Evolutionary conservation across 2,797 vertebrate genomes (phyloP).

Genomic region (Halcyon chelicuti): DNA sequence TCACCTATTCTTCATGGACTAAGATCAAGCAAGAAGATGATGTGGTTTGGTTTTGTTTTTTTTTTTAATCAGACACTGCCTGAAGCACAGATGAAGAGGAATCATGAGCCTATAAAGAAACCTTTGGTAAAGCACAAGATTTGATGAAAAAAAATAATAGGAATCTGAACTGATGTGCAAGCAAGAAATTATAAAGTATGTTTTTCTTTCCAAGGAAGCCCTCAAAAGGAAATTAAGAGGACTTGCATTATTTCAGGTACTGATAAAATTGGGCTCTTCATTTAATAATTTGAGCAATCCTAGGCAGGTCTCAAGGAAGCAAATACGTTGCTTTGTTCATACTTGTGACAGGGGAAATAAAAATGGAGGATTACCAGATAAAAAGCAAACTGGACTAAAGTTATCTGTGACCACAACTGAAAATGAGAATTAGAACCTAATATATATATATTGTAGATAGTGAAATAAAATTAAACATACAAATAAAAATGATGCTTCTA

Average conservation of each 20-base stretch:
- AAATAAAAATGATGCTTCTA: slow-evolving; percentile 15
- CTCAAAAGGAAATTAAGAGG: neutral
- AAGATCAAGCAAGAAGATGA: neutral
- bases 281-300: neutral
- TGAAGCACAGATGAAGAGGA: neutral
- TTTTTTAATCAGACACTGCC: neutral
- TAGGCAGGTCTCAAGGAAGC: neutral
- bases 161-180: neutral
- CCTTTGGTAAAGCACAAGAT: neutral
- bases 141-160: neutral
- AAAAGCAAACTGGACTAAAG: neutral
- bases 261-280: neutral
- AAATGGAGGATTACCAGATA: neutral
- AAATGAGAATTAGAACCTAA: neutral
- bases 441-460: neutral
- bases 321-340: neutral
- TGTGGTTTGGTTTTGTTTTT: too few relatives aligned
- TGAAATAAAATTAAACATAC: slow-evolving; percentile 15
- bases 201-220: neutral
- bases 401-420: neutral
- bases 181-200: neutral
- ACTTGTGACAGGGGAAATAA: neutral
- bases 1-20: neutral
- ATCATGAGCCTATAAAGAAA: neutral
- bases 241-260: neutral